Evolutionary conservation across 2,797 vertebrate genomes (phyloP).

Genomic region (Scleropages formosus): DNA sequence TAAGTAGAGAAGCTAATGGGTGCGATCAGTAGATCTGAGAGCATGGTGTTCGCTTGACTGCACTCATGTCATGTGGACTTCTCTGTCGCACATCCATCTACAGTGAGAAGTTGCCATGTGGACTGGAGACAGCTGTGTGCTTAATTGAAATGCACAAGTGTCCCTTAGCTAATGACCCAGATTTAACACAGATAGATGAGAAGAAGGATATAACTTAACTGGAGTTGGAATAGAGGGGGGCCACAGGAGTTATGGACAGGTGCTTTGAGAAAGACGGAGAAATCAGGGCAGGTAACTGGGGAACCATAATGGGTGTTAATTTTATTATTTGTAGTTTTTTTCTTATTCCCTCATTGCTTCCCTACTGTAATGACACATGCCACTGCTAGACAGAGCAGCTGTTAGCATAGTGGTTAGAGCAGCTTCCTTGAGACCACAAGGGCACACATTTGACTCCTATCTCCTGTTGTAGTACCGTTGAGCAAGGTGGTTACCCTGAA

Average conservation of each 20-base stretch:
- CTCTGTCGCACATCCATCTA: conserved; percentile 12
- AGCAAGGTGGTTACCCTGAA: too few relatives aligned
- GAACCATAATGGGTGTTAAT: background rate
- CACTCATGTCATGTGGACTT: background rate
- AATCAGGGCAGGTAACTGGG: background rate
- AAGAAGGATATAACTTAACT: conserved; percentile 4
- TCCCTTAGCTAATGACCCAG: conserved; percentile 12
- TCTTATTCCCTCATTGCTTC: background rate
- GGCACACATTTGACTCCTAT: too few relatives aligned
- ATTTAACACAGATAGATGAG: conserved; percentile 4
- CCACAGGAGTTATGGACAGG: background rate
- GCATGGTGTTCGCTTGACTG: background rate
- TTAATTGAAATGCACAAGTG: conserved; percentile 12
- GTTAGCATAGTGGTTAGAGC: too few relatives aligned
- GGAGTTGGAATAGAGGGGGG: too few relatives aligned
- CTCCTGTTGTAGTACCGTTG: too few relatives aligned
- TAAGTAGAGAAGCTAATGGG: background rate
- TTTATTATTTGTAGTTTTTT: too few relatives aligned
- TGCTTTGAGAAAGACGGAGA: too few relatives aligned
- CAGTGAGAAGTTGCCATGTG: background rate
- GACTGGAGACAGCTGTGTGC: conserved; percentile 15
- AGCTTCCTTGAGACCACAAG: too few relatives aligned
- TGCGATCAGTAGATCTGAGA: conserved; percentile 5
- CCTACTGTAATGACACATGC: too few relatives aligned
- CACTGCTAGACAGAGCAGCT: too few relatives aligned